These are phyloP conservation scores for Albula goreensis DNA, from an alignment of 2,113 vertebrate species.

Conservation along the genomic window DNA sequence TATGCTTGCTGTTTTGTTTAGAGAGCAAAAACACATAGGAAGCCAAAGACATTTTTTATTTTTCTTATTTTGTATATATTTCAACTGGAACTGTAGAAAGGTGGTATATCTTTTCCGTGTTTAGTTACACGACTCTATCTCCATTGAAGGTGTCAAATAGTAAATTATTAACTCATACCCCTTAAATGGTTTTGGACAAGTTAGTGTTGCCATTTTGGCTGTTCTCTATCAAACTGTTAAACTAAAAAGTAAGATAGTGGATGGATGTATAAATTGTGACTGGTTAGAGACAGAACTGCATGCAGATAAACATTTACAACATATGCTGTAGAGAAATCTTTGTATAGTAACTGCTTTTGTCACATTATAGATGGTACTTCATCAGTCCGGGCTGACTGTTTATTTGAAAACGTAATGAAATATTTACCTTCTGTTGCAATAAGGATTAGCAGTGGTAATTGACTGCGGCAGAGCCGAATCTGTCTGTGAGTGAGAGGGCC, in stretches of 20 bases:
- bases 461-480: conserved; percentile 88
- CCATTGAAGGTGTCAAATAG: no score
- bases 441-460: conserved; percentile 99
- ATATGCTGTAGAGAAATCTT: conserved; percentile 52
- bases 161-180: background rate
- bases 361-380: conserved; percentile 86
- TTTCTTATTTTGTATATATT: background rate
- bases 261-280: background rate
- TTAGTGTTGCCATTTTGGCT: background rate
- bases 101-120: background rate
- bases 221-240: background rate
- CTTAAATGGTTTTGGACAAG: background rate
- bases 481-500: conserved; percentile 79
- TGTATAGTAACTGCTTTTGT: conserved; percentile 54
- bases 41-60: background rate
- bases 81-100: background rate
- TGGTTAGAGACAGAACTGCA: background rate
- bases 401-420: conserved; percentile 99
- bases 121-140: background rate
- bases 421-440: conserved; percentile 99
- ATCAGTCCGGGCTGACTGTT: conserved; percentile 94
- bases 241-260: background rate
- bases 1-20: conserved; percentile 27
- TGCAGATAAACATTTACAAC: conserved; percentile 21
- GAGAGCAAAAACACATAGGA: conserved; percentile 21